Base-by-base conservation (phyloP, 2,797 vertebrate genomes). In the Fringilla coelebs region DNA sequence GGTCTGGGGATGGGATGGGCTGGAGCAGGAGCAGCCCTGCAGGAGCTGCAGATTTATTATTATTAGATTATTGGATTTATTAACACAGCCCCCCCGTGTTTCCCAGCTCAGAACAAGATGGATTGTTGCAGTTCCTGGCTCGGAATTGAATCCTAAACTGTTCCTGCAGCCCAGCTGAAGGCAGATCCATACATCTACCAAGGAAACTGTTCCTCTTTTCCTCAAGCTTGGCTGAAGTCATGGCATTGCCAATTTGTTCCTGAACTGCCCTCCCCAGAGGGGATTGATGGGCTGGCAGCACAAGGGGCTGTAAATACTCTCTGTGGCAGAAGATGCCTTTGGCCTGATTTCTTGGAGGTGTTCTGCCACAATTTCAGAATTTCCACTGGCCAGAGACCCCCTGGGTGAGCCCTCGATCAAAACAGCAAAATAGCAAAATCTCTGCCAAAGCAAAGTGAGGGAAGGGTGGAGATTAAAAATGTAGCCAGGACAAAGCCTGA, bases 401-500 rank as follows among this genome's bases (percentile, higher is more conserved):
- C 55, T 12, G n/a, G 7, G n/a, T 17, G 24, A 58, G 15, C 10
- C n/a, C 55, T 24, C 5, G 11, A 36, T 17, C n/a, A 38, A 57
- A 34, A 11, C 4, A 31, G 28, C 52, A 54, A 32, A 54, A 32
- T 5, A 57, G n/a, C 55, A 57, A 57, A 57, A 58, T 58, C 55
- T 26, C n/a, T 58, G 55, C n/a, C 6, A 36, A 58, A 25, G 82
- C 55, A 62, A 49, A 0, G 7, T 46, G 76, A 90, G 73, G 73
- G 49, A 36, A 85, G 48, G 76, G 58, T 46, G 83, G 85, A 78
- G 86, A 96, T 96, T 91, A 84, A 96, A 94, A 91, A 36, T 4
- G 16, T 20, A 51, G 3, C 57, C 55, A 81, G 73, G 76, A 48
- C 80, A 72, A 80, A 88, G 84, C 93, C 34, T 55, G 91, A 91